phyloP scores from a whole-genome alignment of 2,113 vertebrate genomes.

The Saimiri boliviensis region DNA sequence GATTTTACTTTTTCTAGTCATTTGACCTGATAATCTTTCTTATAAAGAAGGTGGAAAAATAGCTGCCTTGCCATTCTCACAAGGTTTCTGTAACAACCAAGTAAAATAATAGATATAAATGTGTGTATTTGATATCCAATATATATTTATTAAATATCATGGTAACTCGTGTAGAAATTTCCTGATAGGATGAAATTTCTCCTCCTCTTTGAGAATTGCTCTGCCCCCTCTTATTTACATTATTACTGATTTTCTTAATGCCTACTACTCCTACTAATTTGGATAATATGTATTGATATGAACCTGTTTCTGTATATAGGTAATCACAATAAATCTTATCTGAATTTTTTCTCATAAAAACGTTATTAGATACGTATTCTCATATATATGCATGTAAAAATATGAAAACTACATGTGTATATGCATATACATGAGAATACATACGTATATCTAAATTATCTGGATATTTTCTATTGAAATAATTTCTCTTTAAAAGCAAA shows the following conservation, averaged over 20 bases:
- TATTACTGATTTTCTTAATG: neutral
- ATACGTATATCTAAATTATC: neutral
- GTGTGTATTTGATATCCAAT: neutral
- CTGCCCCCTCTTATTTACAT: neutral
- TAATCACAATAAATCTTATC: neutral
- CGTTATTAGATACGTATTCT: neutral
- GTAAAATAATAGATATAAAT: neutral
- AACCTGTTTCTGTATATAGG: neutral
- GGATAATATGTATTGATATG: neutral
- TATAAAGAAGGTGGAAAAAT: neutral
- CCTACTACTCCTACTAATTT: neutral
- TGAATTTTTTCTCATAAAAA: neutral
- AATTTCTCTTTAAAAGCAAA: conserved; percentile 15
- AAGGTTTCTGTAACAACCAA: neutral
- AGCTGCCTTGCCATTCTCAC: neutral
- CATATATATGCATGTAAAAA: neutral
- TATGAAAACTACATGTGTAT: neutral
- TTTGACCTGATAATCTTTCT: neutral
- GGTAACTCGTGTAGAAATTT: neutral
- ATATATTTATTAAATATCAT: neutral
- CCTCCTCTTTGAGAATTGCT: neutral
- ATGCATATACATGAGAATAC: neutral
- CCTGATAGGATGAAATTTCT: neutral
- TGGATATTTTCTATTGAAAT: neutral
- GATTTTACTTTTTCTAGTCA: neutral